Base-by-base conservation (phyloP, 2,888 invertebrate species). In the Clostera curtula region DNA sequence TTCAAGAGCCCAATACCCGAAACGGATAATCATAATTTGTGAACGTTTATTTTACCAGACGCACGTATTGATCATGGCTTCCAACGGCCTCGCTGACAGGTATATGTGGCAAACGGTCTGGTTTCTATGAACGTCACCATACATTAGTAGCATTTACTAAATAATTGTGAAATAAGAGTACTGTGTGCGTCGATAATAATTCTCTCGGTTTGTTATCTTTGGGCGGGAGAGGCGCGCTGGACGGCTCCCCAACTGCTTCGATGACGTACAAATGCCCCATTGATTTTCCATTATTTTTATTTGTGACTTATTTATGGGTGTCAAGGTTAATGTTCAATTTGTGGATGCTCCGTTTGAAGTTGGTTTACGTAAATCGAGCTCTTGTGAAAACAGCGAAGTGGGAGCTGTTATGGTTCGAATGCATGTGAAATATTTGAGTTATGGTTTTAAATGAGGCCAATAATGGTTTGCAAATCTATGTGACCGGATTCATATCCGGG, bases 41-140 rank as follows among this genome's bases (percentile, higher is more conserved):
- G 16, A 15, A 31, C 50, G 64, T 66, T 70, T 74, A 59, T 71
- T 73, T 69, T 54, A 47, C 56, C 70, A 71, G 66, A 61, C 65
- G 70, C 14, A 30, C 34, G 35, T 41, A 51, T 55, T 39, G 37
- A 55, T 54, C 49, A 47, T 42, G 45, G 45, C 34, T 36, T 24
- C 30, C 24, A 61, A 66, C 53, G 47, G 45, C 29, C 57, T 46
- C 43, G 53, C 38, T 42, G 72, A 77, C 56, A 44, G 71, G 64
- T 59, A 60, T 61, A 74, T 56, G 42, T 33, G 34, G 29, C 45
- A 4, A 42, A 39, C 49, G 43, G 54, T 69, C 73, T 73, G 74
- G 63, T 71, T 67, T 60, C 55, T 62, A 41, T 66, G 71, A 55
- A 61, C 69, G 67, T 71, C 73, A 60, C 66, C 65, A 65, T 67